These are phyloP conservation scores for Genyomyrus donnyi DNA, from an alignment of 2,113 vertebrate species.

Conservation along the genomic window DNA sequence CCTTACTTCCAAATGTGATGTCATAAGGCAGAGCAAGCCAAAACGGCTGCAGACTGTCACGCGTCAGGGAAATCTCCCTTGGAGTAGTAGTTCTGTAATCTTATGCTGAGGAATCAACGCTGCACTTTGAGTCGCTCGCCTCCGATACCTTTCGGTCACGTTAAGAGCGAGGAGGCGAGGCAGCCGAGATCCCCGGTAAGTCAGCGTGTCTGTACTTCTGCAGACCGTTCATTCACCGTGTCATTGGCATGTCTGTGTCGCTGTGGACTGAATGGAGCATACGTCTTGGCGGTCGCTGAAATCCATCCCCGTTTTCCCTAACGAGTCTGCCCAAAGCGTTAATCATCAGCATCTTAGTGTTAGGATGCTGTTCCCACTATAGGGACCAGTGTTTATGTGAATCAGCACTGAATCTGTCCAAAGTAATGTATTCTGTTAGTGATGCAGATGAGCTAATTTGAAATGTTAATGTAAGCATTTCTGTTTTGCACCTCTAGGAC, in stretches of 20 bases:
- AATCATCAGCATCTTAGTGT: background rate
- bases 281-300: too few relatives aligned
- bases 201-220: background rate
- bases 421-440: background rate
- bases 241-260: background rate
- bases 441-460: background rate
- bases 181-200: background rate
- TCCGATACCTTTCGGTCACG: background rate
- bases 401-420: background rate
- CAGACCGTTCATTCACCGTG: background rate
- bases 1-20: conserved; percentile 35
- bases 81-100: background rate
- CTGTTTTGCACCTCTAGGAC: background rate
- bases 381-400: background rate
- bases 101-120: background rate
- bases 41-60: conserved; percentile 45
- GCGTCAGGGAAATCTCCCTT: conserved; percentile 37
- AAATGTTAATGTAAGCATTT: background rate
- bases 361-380: background rate
- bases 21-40: conserved; percentile 53
- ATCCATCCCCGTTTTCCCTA: background rate
- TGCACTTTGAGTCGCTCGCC: background rate
- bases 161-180: background rate
- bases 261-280: too few relatives aligned
- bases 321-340: background rate